phyloP scores from a whole-genome alignment of 2,113 vertebrate genomes.

The Callopanchax toddi region DNA sequence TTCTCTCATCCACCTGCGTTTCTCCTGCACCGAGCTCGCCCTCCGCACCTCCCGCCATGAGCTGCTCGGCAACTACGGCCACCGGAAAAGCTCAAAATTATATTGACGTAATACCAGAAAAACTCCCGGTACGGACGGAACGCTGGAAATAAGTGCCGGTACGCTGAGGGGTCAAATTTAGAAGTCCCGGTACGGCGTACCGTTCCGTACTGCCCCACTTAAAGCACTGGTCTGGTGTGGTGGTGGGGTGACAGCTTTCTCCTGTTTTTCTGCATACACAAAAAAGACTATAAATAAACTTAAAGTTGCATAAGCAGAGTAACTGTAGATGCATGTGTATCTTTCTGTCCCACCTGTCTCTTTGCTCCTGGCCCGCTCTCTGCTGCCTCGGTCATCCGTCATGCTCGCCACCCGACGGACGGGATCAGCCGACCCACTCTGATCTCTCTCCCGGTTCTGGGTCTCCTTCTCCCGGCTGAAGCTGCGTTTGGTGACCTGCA shows the following conservation, averaged over 20 bases:
- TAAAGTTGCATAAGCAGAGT: background rate
- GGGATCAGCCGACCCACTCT: conserved; percentile 79
- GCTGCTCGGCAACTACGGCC: no score
- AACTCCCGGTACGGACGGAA: no score
- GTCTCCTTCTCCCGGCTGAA: conserved; percentile 93
- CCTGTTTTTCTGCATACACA: conserved; percentile 83
- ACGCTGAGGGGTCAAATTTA: no score
- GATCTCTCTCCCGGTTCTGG: conserved; percentile 86
- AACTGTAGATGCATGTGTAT: background rate
- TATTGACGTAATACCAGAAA: no score
- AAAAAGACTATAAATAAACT: background rate
- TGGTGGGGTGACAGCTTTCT: conserved; percentile 67
- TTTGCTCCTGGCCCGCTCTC: conserved; percentile 77
- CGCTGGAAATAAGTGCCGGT: no score
- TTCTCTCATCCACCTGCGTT: no score
- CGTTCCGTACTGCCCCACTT: no score
- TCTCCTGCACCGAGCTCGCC: no score
- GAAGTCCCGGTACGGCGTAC: no score
- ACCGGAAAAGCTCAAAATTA: no score
- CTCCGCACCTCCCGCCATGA: no score
- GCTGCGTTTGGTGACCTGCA: conserved; percentile 87
- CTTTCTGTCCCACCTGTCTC: conserved; percentile 60
- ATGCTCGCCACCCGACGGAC: conserved; percentile 90
- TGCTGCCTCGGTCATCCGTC: conserved; percentile 82
- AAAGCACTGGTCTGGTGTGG: conserved; percentile 53